Evolutionary conservation across 2,797 vertebrate genomes (phyloP).

Genomic region (Prionace glauca): DNA sequence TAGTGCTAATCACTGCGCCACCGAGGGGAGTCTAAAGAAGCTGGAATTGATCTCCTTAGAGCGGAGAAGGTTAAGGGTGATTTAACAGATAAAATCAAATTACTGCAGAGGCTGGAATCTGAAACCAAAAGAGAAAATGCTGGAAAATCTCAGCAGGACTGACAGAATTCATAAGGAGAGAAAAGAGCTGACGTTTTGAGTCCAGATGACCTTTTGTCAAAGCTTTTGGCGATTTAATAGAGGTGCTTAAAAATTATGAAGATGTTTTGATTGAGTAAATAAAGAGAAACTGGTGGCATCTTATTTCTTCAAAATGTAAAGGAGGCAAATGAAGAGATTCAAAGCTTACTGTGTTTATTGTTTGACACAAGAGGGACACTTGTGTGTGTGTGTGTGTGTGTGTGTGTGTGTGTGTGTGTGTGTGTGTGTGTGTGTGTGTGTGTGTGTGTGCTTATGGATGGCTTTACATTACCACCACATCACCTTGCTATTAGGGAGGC

Average conservation of each 20-base stretch:
- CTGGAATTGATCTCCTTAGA: not conserved
- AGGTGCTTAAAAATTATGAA: not conserved
- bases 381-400: too few relatives aligned
- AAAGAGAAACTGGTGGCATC: too few relatives aligned
- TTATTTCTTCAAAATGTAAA: not conserved
- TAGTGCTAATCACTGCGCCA: not conserved
- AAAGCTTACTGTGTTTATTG: not conserved
- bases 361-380: not conserved
- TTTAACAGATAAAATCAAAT: not conserved
- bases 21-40: too few relatives aligned
- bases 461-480: not conserved
- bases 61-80: not conserved
- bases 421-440: too few relatives aligned
- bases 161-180: too few relatives aligned
- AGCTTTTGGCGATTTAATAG: not conserved
- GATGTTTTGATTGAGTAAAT: not conserved
- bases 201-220: too few relatives aligned
- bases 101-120: too few relatives aligned
- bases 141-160: too few relatives aligned
- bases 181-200: too few relatives aligned
- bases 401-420: too few relatives aligned
- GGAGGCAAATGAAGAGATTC: not conserved
- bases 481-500: not conserved
- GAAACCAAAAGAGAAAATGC: too few relatives aligned
- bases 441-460: not conserved